A percentile compares a stretch with the other conserved stretches of the same genome.
phyloP scores from a whole-genome alignment of 2,113 vertebrate genomes.

The Hemibates koningsi region DNA sequence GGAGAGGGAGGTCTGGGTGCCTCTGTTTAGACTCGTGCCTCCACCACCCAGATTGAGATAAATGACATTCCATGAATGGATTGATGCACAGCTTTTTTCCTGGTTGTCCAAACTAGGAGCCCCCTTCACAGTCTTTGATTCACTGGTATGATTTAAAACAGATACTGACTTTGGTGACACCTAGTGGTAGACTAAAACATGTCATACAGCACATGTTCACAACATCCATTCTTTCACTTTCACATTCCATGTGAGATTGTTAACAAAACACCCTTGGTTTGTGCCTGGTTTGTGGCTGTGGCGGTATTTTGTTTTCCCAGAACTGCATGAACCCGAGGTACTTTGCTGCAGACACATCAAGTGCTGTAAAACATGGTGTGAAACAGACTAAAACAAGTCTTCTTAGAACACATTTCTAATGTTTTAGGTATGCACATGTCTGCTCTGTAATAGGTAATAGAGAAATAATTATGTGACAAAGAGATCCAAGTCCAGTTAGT shows the following conservation, averaged over 20 bases:
- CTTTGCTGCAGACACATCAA: conserved; percentile 92
- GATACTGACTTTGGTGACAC: not conserved
- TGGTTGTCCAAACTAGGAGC: not conserved
- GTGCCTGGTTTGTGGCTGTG: not conserved
- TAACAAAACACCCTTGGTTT: not conserved
- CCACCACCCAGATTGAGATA: not conserved
- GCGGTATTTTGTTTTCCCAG: conserved; percentile 56
- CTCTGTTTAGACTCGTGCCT: not conserved
- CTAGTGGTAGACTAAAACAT: not conserved
- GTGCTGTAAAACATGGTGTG: conserved; percentile 79
- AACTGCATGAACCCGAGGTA: conserved; percentile 92
- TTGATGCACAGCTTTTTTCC: not conserved
- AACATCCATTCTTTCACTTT: not conserved
- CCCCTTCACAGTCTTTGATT: not conserved
- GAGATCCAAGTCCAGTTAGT: conserved; percentile 83
- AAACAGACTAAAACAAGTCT: not conserved
- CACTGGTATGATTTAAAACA: not conserved
- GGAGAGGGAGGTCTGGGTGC: not conserved
- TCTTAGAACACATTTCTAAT: not conserved
- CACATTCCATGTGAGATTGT: rapidly evolving
- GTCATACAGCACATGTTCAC: not conserved
- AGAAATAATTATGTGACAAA: conserved; percentile 91
- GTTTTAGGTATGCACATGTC: not conserved
- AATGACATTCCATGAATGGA: not conserved
- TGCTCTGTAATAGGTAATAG: conserved; percentile 79